These are phyloP conservation scores for Arremon aurantiirostris DNA, from an alignment of 2,797 vertebrate species.

Conservation along the genomic window DNA sequence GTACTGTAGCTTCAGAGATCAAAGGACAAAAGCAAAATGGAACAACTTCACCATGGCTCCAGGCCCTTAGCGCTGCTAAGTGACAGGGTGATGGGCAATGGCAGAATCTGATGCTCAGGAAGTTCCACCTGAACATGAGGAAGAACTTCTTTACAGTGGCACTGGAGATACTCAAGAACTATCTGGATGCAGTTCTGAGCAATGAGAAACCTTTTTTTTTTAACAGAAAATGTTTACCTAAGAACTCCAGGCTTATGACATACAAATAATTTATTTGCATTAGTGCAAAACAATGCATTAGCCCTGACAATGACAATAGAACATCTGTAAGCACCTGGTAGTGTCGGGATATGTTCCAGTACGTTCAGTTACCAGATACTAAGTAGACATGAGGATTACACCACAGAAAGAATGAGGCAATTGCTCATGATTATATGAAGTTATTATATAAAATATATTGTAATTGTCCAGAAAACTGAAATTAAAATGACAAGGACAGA, in stretches of 20 bases:
- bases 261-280: not conserved
- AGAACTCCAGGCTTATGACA: not conserved
- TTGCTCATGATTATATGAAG: not conserved
- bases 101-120: not conserved
- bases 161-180: not conserved
- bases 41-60: not conserved
- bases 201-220: not conserved
- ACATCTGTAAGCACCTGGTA: not conserved
- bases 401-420: not conserved
- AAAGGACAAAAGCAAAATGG: not conserved
- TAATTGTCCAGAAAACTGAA: not conserved
- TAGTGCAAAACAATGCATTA: not conserved
- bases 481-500: not conserved
- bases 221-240: not conserved
- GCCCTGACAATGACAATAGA: not conserved
- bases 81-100: not conserved
- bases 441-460: not conserved
- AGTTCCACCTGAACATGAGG: not conserved
- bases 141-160: not conserved
- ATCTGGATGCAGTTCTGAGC: not conserved
- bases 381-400: not conserved
- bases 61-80: not conserved
- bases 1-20: not conserved
- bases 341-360: not conserved
- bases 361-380: not conserved